Conservation (phyloP, 2,113 vertebrate genomes). For the Vombatus ursinus region DNA sequence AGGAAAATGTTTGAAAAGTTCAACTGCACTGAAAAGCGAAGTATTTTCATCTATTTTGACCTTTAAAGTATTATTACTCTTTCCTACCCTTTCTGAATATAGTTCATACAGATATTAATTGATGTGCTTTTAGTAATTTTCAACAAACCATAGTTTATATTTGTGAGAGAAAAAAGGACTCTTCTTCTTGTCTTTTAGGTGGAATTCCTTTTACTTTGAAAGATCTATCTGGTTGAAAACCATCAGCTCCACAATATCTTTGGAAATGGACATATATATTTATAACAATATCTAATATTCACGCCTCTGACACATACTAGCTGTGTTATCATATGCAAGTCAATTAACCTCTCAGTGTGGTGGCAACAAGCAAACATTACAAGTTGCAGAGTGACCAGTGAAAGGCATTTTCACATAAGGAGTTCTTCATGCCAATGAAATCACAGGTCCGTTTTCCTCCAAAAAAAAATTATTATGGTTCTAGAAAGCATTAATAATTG, state of each 20-base stretch:
- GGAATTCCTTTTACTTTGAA: background rate
- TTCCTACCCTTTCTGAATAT: no score
- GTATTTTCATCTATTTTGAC: no score
- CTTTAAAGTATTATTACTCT: no score
- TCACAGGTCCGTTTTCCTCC: no score
- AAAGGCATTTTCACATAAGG: background rate
- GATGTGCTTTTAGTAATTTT: background rate
- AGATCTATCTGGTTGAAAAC: conserved; percentile 2
- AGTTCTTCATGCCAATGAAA: background rate
- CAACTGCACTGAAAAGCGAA: no score
- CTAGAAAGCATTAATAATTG: background rate
- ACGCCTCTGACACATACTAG: background rate
- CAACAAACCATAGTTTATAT: conserved; percentile 20
- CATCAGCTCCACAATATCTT: background rate
- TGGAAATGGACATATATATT: no score
- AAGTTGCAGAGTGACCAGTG: background rate
- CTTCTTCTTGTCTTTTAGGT: background rate
- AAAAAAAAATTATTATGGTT: background rate
- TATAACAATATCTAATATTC: no score
- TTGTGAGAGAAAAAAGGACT: background rate
- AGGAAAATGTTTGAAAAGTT: no score
- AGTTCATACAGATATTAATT: no score
- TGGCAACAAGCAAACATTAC: no score
- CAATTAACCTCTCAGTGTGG: no score
- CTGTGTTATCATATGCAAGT: background rate